These are phyloP conservation scores for Protomyctophum bolini DNA, from an alignment of 2,113 vertebrate species.

Conservation along the genomic window DNA sequence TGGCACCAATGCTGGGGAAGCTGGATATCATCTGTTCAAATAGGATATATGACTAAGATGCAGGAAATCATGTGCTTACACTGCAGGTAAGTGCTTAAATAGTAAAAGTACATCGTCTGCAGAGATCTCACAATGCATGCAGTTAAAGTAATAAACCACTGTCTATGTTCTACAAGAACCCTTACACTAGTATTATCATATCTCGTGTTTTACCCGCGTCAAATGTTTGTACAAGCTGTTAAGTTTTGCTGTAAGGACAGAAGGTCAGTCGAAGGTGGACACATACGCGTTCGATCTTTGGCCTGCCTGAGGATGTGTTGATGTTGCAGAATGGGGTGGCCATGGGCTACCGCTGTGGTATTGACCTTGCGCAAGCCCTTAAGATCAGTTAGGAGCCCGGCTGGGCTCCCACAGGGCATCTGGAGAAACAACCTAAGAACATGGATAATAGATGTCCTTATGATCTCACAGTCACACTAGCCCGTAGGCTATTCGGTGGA, in stretches of 20 bases:
- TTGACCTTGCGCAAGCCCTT: slow-evolving; percentile 55
- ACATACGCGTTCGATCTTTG: slow-evolving; percentile 54
- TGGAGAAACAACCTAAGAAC: slow-evolving; percentile 24
- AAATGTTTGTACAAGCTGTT: slow-evolving; percentile 46
- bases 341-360: slow-evolving; percentile 39
- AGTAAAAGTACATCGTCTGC: too few species aligned
- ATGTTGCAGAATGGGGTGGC: slow-evolving; percentile 60
- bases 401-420: slow-evolving; percentile 16
- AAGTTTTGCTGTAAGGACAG: slow-evolving; percentile 43
- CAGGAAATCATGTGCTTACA: too few species aligned
- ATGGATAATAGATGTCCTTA: slow-evolving; percentile 39
- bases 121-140: too few species aligned
- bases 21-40: not conserved
- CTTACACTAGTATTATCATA: not conserved
- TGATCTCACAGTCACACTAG: slow-evolving; percentile 23
- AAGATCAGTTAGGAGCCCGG: slow-evolving; percentile 25
- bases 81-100: too few species aligned
- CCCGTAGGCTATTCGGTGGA: slow-evolving; percentile 36
- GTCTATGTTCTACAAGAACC: too few species aligned
- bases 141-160: too few species aligned
- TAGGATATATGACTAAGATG: too few species aligned
- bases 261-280: slow-evolving; percentile 65
- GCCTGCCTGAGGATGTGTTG: slow-evolving; percentile 60
- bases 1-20: not conserved
- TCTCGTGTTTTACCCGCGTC: slow-evolving; percentile 18